phyloP scores from a whole-genome alignment of 2,888 invertebrate genomes.

The Volucella inflata region DNA sequence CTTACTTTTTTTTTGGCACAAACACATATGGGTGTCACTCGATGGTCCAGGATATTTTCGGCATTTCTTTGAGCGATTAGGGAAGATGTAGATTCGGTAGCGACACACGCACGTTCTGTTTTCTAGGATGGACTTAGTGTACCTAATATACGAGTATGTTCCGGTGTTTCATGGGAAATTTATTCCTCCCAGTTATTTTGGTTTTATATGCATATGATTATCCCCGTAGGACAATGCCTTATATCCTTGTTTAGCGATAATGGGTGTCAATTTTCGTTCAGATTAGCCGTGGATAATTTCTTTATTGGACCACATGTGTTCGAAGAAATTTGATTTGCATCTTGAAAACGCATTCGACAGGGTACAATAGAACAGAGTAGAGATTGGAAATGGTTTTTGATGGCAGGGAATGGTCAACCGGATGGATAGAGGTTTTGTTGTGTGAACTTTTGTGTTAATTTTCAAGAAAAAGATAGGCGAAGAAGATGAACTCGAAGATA shows the following conservation, averaged over 20 bases:
- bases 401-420: constrained; percentile 43
- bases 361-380: not conserved
- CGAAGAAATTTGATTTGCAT: constrained; percentile 65
- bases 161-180: constrained; percentile 53
- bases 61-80: constrained; percentile 62
- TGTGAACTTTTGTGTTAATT: constrained; percentile 37
- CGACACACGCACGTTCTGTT: constrained; percentile 49
- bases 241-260: constrained; percentile 62
- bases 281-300: constrained; percentile 67
- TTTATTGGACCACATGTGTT: constrained; percentile 73
- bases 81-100: constrained; percentile 5
- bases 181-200: constrained; percentile 1
- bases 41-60: constrained; percentile 47
- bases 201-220: constrained; percentile 37
- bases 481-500: not conserved
- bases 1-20: constrained; percentile 11
- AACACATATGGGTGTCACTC: constrained; percentile 51
- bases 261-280: constrained; percentile 73
- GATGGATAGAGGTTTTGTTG: constrained; percentile 38
- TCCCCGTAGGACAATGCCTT: constrained; percentile 51
- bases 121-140: constrained; percentile 29
- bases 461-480: constrained; percentile 10
- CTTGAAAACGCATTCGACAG: constrained; percentile 24
- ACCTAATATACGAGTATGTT: not conserved
- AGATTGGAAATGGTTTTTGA: not conserved